Evolutionary conservation across 2,888 invertebrate genomes (phyloP), one percentile per base, ranked within the genome.

Genomic region (Sympetrum striolatum): DNA sequence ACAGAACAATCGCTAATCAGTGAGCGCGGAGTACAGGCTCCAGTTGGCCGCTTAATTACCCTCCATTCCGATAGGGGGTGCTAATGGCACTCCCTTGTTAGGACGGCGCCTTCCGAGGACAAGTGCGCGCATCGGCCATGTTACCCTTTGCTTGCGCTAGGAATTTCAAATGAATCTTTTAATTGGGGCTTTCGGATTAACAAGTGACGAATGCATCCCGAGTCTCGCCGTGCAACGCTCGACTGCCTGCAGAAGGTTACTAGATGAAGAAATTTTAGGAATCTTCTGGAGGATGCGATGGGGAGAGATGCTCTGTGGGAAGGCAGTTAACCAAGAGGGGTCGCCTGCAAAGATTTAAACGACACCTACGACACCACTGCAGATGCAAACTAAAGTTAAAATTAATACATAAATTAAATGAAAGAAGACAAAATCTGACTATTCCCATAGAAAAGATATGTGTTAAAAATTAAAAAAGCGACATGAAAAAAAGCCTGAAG

Each of bases 11-110:
- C 81, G 82, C 82, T 82, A 82, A 82, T 82, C 82, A 82, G 82
- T 25, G 44, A 25, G 37, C 80, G 80, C 37, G 53, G 18, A 18
- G 35, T 81, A 31, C 73, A 80, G 3, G 80, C 86, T 37, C 53
- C 39, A 53, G 35, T 60, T 64, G 60, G 86, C 86, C 60, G 86
- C 86, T 86, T 86, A 86, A 86, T 86, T 86, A 86, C 60, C 37
- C 86, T 35, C 64, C 86, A 86, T 86, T 22, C 86, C 60, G 86
- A 37, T 58, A n/a, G 60, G 60, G 86, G 86, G 86, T 48, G 86
- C 86, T 86, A 86, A 86, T 86, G 86, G 86, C 86, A 39, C 86
- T 86, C 60, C 86, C 86, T 86, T 86, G 86, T 86, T 86, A 82
- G 80, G 37, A 79, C 15, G 80, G 37, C 37, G 80, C 25, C 31